Conservation (phyloP, 2,113 vertebrate genomes). For the Choloepus hoffmanni region DNA sequence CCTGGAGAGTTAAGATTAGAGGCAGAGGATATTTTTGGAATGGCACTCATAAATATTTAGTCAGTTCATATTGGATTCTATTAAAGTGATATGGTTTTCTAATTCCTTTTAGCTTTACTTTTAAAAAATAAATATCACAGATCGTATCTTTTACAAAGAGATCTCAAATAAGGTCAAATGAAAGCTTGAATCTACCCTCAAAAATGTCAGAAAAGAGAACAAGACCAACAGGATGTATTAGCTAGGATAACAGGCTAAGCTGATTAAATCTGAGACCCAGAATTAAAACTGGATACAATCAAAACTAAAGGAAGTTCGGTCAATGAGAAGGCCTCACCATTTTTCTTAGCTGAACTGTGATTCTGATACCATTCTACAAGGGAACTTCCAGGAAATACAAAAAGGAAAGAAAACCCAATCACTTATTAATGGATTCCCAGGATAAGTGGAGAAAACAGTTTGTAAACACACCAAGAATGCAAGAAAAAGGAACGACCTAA, state of each 20-base stretch:
- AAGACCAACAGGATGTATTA: neutral
- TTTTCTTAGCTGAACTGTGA: neutral
- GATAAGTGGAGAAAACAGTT: neutral
- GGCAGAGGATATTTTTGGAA: neutral
- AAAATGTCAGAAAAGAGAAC: conserved; percentile 18
- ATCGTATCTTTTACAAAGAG: conserved; percentile 5
- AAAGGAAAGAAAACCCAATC: neutral
- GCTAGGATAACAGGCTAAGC: neutral
- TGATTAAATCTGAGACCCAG: neutral
- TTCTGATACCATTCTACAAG: neutral
- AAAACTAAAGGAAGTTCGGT: neutral
- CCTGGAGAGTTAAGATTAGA: neutral
- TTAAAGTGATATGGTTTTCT: neutral
- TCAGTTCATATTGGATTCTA: neutral
- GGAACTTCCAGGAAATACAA: neutral
- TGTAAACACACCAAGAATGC: neutral
- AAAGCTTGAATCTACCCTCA: conserved; percentile 21
- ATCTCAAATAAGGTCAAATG: neutral
- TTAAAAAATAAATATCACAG: conserved; percentile 52
- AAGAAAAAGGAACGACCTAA: neutral
- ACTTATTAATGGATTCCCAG: neutral
- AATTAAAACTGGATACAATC: neutral
- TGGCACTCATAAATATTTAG: neutral
- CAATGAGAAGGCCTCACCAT: neutral
- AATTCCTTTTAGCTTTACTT: conserved; percentile 50